Conservation (phyloP, 2,113 vertebrate genomes). For the Zapornia atra region DNA sequence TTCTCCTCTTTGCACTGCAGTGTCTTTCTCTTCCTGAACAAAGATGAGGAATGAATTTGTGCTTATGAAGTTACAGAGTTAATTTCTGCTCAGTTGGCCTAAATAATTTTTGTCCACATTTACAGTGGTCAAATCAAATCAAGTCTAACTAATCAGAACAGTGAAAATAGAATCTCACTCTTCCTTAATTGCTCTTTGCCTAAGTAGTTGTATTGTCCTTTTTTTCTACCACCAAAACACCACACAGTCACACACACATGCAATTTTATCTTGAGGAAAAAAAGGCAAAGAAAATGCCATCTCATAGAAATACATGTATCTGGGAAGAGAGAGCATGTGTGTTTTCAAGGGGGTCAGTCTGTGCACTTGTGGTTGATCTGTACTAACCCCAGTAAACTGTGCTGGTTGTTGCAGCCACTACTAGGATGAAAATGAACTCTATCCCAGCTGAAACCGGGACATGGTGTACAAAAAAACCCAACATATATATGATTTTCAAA, state of each 20-base stretch:
- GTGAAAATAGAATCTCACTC: neutral
- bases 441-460: too few relatives aligned
- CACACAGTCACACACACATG: accelerated
- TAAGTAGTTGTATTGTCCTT: neutral
- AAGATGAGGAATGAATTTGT: neutral
- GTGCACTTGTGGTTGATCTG: neutral
- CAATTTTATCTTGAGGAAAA: neutral
- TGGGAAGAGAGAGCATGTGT: neutral
- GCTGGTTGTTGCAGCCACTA: too few relatives aligned
- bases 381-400: neutral
- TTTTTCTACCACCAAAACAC: neutral
- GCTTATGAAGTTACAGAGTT: neutral
- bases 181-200: neutral
- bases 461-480: neutral
- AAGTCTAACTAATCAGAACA: neutral
- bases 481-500: neutral
- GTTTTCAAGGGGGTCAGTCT: neutral
- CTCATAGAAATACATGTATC: neutral
- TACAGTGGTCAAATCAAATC: neutral
- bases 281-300: neutral
- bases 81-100: neutral
- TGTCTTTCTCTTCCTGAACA: neutral
- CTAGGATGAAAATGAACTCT: too few relatives aligned
- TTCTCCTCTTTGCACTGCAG: neutral
- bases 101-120: neutral